Evolutionary conservation across 2,888 invertebrate species (phyloP).

Genomic region (Tanytarsus gracilentus): DNA sequence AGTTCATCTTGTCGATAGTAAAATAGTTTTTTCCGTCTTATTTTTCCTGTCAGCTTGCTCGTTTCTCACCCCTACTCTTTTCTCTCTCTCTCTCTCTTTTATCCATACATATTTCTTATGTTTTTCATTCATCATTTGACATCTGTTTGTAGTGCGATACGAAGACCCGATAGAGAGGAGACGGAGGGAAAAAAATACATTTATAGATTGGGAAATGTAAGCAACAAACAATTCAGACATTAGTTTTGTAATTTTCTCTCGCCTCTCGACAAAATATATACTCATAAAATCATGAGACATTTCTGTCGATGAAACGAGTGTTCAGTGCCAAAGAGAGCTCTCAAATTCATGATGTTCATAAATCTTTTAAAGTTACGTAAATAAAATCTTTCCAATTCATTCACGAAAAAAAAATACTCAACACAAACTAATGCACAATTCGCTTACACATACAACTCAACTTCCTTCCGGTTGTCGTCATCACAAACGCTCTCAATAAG

Average conservation of each 20-base stretch:
- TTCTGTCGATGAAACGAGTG: no score
- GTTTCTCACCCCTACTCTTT: constrained; percentile 3
- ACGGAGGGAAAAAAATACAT: no score
- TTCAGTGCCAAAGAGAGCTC: no score
- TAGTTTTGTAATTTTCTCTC: no score
- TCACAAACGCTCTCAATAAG: no score
- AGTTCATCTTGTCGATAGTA: neutral
- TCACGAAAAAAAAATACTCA: neutral
- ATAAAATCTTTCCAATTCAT: neutral
- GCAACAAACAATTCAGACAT: no score
- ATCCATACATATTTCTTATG: neutral
- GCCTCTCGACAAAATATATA: no score
- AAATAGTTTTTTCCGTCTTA: no score
- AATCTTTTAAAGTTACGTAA: neutral
- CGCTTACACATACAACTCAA: neutral
- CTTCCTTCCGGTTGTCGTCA: constrained; percentile 10
- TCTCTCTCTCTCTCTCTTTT: neutral
- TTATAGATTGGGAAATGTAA: no score
- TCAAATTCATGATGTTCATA: no score
- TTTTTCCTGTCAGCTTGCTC: constrained; percentile 1
- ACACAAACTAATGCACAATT: neutral
- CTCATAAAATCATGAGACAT: neutral
- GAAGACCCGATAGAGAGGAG: no score
- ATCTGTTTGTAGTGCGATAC: constrained; percentile 21
- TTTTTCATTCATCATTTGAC: constrained; percentile 23